Conservation (phyloP, 2,797 vertebrate species). For the Sebastes miniatus region DNA sequence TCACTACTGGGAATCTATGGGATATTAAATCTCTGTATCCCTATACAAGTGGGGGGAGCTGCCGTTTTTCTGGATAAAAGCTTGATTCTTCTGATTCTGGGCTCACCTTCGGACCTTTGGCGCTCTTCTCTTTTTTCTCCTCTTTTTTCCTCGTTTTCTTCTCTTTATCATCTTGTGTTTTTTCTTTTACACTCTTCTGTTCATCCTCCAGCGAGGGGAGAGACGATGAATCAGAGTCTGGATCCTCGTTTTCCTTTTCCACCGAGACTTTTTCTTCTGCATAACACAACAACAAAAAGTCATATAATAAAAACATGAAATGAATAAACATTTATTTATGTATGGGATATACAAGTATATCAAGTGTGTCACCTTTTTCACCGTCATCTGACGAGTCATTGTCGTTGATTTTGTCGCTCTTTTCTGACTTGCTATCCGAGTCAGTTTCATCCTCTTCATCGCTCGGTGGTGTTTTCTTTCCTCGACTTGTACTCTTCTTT, state of each 20-base stretch:
- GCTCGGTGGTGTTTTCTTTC: slow-evolving; percentile 2
- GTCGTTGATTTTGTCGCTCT: not conserved
- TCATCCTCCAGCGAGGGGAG: slow-evolving; percentile 76
- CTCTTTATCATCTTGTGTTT: slow-evolving; percentile 24
- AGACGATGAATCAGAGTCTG: slow-evolving; percentile 78
- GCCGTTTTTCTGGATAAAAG: no score
- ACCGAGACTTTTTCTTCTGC: slow-evolving; percentile 25
- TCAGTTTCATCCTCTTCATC: slow-evolving; percentile 28
- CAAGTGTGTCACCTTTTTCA: slow-evolving; percentile 45
- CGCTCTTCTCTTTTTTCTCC: slow-evolving; percentile 24
- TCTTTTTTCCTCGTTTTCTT: slow-evolving; percentile 25
- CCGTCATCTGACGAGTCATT: slow-evolving; percentile 29
- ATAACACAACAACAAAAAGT: not conserved
- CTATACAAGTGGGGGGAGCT: no score
- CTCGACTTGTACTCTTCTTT: not conserved
- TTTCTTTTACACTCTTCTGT: slow-evolving; percentile 7
- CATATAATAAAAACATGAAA: not conserved
- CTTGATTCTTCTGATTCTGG: no score
- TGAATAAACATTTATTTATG: not conserved
- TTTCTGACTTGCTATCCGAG: slow-evolving; percentile 12
- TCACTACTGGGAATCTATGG: no score
- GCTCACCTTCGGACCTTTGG: slow-evolving; percentile 58
- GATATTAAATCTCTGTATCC: no score
- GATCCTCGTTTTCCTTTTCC: slow-evolving; percentile 12
- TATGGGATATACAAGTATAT: not conserved